These are phyloP conservation scores for Gallinago stenura DNA, from an alignment of 2,797 vertebrate genomes.

Conservation along the genomic window DNA sequence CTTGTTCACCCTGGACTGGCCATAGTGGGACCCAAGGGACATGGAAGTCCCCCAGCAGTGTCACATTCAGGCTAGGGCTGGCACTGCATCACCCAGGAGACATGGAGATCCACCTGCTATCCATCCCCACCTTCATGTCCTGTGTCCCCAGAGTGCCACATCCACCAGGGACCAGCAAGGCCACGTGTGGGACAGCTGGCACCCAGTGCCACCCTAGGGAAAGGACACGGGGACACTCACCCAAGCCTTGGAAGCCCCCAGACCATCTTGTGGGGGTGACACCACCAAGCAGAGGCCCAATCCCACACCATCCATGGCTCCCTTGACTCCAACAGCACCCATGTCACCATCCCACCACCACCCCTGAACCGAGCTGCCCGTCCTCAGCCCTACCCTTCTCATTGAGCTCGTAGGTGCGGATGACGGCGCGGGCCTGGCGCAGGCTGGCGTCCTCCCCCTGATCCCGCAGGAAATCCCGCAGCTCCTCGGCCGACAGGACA, in stretches of 20 bases:
- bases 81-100: background rate
- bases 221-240: background rate
- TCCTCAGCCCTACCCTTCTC: conserved; percentile 86
- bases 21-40: background rate
- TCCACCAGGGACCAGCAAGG: background rate
- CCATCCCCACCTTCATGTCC: background rate
- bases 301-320: fast-evolving
- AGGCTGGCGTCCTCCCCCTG: conserved; percentile 90
- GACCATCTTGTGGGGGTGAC: fast-evolving
- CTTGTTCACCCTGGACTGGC: background rate
- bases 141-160: background rate
- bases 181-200: fast-evolving
- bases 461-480: conserved; percentile 91
- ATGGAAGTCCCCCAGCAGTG: background rate
- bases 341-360: background rate
- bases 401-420: conserved; percentile 88
- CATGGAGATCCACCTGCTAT: background rate
- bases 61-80: background rate
- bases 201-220: fast-evolving
- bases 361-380: fast-evolving
- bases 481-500: conserved; percentile 87
- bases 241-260: background rate
- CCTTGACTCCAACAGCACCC: fast-evolving
- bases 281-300: background rate
- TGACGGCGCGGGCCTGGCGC: conserved; percentile 81